Percentiles rank a stretch among this genome's conserved stretches.
These are phyloP conservation scores for Microctenopoma stevenorrisi DNA, from an alignment of 2,797 vertebrate genomes.

Conservation along the genomic window DNA sequence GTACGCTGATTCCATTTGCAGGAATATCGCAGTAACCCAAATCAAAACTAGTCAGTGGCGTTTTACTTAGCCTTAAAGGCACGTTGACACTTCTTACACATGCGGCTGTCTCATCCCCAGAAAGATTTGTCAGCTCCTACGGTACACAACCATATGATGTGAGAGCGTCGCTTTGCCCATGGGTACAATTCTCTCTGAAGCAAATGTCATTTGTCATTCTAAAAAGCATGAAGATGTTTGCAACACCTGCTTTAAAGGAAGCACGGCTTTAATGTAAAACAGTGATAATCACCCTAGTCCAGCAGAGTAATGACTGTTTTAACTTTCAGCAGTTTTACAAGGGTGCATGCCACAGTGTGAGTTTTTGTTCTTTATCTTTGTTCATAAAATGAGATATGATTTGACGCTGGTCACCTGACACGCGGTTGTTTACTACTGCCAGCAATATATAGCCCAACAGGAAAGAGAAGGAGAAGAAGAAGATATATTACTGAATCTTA, in stretches of 20 bases:
- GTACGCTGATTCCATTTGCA: neutral
- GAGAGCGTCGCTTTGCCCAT: slow-evolving; percentile 2
- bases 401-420: slow-evolving; percentile 28
- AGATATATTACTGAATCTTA: slow-evolving; percentile 29
- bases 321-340: slow-evolving; percentile 26
- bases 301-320: slow-evolving; percentile 26
- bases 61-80: slow-evolving; percentile 6
- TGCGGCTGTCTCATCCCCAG: neutral
- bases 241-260: slow-evolving; percentile 56
- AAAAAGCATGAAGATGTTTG: slow-evolving; percentile 18
- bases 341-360: slow-evolving; percentile 1
- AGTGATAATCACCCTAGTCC: slow-evolving; percentile 37
- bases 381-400: slow-evolving; percentile 2
- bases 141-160: neutral
- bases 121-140: neutral
- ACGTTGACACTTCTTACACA: slow-evolving; percentile 20
- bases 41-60: neutral
- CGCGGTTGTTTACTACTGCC: slow-evolving; percentile 39
- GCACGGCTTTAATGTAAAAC: slow-evolving; percentile 33
- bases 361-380: neutral
- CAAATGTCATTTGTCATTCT: slow-evolving; percentile 15
- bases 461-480: neutral
- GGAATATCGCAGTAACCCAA: neutral
- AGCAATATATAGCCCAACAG: slow-evolving; percentile 18
- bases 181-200: slow-evolving; percentile 19